Evolutionary conservation across 2,888 invertebrate genomes (phyloP).

Genomic region (Agrotis clavis): DNA sequence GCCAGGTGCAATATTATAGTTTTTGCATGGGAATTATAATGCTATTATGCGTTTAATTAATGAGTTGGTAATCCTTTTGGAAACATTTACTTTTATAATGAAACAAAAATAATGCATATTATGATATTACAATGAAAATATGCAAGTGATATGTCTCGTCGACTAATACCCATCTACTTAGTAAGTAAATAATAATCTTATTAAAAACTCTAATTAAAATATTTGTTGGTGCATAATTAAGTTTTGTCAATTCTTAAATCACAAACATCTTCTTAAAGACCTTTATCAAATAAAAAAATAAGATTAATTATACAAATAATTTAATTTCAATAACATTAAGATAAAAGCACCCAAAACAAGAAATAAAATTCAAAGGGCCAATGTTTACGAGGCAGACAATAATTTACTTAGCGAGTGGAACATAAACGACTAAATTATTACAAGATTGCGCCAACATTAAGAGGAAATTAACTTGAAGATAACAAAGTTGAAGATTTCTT

Average conservation of each 20-base stretch:
- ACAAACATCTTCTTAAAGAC: background rate
- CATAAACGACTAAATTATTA: constrained; percentile 60
- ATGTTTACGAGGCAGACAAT: constrained; percentile 56
- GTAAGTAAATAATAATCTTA: background rate
- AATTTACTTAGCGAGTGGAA: constrained; percentile 52
- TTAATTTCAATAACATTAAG: constrained; percentile 25
- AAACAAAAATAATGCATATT: constrained; percentile 5
- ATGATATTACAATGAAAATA: background rate
- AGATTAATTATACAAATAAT: constrained; percentile 36
- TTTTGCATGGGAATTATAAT: constrained; percentile 9
- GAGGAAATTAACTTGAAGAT: constrained; percentile 61
- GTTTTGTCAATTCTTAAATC: background rate
- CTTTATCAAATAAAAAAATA: constrained; percentile 22
- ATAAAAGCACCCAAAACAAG: constrained; percentile 44
- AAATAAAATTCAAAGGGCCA: constrained; percentile 48
- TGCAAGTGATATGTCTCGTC: background rate
- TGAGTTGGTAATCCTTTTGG: constrained; percentile 12
- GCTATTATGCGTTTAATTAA: constrained; percentile 1
- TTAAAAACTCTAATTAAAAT: background rate
- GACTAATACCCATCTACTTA: background rate
- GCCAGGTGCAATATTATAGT: constrained; percentile 16
- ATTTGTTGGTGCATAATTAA: background rate
- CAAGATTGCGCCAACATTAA: constrained; percentile 56
- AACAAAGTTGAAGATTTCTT: constrained; percentile 53
- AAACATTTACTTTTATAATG: constrained; percentile 2